Evolutionary conservation across 2,888 invertebrate species (phyloP).

Genomic region (Metopia argyrocephala): DNA sequence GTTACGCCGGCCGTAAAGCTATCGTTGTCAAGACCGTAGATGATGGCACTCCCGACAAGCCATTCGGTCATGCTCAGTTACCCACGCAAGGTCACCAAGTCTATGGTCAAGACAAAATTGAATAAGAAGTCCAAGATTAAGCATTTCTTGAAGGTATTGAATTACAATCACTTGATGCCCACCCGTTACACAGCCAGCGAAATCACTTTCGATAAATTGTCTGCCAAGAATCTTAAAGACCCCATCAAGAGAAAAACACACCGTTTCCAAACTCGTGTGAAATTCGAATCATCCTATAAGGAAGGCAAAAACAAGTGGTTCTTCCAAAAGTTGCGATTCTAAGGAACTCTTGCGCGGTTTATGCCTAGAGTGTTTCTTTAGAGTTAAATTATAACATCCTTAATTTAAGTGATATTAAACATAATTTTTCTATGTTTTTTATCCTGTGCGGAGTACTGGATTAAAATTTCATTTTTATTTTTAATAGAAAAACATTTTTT

Average conservation of each 20-base stretch:
- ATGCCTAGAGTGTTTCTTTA: neutral
- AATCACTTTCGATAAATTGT: slow-evolving; percentile 94
- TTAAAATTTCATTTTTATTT: no score
- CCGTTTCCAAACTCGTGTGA: slow-evolving; percentile 94
- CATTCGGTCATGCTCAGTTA: slow-evolving; percentile 97
- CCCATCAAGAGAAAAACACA: slow-evolving; percentile 97
- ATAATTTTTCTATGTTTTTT: slow-evolving; percentile 65
- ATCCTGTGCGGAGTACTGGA: slow-evolving; percentile 60
- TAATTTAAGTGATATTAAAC: slow-evolving; percentile 37
- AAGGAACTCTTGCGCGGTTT: slow-evolving; percentile 78
- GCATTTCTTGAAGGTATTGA: slow-evolving; percentile 96
- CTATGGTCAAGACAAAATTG: slow-evolving; percentile 95
- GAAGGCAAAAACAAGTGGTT: slow-evolving; percentile 99
- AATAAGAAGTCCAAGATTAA: slow-evolving; percentile 98
- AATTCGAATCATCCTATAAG: slow-evolving; percentile 98
- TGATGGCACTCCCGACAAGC: slow-evolving; percentile 96
- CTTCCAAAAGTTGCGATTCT: slow-evolving; percentile 99
- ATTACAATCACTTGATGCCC: slow-evolving; percentile 95
- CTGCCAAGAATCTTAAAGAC: slow-evolving; percentile 90
- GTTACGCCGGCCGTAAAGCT: slow-evolving; percentile 97
- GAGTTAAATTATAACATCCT: slow-evolving; percentile 6
- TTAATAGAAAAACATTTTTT: no score
- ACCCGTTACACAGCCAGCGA: slow-evolving; percentile 97
- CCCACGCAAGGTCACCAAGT: slow-evolving; percentile 97
- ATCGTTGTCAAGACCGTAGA: slow-evolving; percentile 97